Conservation (phyloP, 2,113 vertebrate genomes). For the Corythornis cristatus region DNA sequence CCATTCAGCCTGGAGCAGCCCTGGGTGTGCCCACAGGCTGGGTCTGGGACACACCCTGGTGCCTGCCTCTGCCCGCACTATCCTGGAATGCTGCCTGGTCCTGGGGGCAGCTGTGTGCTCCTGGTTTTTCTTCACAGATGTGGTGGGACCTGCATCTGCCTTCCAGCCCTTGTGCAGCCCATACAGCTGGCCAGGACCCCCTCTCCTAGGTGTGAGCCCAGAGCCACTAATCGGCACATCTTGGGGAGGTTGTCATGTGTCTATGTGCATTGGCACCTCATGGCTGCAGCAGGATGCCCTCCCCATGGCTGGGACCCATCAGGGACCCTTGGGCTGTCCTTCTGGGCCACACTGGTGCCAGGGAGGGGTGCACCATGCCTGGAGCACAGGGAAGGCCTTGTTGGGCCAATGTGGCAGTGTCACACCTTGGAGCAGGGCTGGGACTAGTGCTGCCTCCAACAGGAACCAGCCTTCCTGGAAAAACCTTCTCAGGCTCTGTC, state of each 20-base stretch:
- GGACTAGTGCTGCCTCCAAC: background rate
- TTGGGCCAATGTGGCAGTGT: background rate
- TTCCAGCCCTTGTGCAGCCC: background rate
- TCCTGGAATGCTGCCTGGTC: background rate
- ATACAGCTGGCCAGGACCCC: background rate
- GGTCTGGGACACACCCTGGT: background rate
- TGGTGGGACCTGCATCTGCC: fast-evolving
- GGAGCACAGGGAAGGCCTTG: background rate
- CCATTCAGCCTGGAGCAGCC: background rate
- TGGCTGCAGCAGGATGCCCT: background rate
- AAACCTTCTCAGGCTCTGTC: background rate
- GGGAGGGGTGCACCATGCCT: fast-evolving
- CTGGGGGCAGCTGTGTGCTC: background rate
- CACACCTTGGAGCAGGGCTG: background rate
- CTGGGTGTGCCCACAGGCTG: background rate
- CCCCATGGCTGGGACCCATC: background rate
- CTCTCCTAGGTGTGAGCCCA: background rate
- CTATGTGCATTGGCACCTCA: background rate
- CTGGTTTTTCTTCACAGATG: background rate
- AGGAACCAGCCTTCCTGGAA: background rate
- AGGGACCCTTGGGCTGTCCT: background rate
- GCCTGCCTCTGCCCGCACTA: background rate
- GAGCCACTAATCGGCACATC: background rate
- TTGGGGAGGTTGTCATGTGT: fast-evolving
- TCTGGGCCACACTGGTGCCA: background rate